phyloP scores from a whole-genome alignment of 1,140 invertebrate genomes.

The Hetaerina americana region DNA sequence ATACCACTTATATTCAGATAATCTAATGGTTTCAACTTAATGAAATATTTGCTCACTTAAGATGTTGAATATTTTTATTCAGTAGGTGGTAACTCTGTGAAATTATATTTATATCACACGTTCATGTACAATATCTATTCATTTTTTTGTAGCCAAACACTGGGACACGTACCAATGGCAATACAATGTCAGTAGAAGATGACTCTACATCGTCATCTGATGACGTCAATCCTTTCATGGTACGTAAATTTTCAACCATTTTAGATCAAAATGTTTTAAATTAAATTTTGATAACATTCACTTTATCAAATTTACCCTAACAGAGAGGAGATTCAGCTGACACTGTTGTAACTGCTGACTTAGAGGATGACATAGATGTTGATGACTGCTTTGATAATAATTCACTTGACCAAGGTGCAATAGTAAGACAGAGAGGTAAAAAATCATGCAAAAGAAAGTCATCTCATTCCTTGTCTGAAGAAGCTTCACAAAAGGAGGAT shows the following conservation, averaged over 20 bases:
- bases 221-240: constrained; percentile 15
- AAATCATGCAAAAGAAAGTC: neutral
- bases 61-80: neutral
- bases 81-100: neutral
- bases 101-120: too few species aligned
- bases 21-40: too few species aligned
- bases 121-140: too few species aligned
- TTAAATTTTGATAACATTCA: neutral
- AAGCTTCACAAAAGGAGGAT: constrained; percentile 40
- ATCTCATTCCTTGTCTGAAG: constrained; percentile 37
- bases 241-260: constrained; percentile 7
- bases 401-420: neutral
- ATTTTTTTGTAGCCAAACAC: neutral
- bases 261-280: constrained; percentile 3
- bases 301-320: constrained; percentile 25
- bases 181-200: constrained; percentile 11
- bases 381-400: constrained; percentile 1
- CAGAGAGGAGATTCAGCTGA: constrained; percentile 43
- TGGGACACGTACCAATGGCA: neutral
- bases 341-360: constrained; percentile 31
- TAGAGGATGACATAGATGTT: constrained; percentile 11
- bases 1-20: too few species aligned
- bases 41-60: too few species aligned
- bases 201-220: neutral
- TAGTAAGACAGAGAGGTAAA: constrained; percentile 3